phyloP scores from a whole-genome alignment of 2,113 vertebrate species.

The Rhipidura dahli region DNA sequence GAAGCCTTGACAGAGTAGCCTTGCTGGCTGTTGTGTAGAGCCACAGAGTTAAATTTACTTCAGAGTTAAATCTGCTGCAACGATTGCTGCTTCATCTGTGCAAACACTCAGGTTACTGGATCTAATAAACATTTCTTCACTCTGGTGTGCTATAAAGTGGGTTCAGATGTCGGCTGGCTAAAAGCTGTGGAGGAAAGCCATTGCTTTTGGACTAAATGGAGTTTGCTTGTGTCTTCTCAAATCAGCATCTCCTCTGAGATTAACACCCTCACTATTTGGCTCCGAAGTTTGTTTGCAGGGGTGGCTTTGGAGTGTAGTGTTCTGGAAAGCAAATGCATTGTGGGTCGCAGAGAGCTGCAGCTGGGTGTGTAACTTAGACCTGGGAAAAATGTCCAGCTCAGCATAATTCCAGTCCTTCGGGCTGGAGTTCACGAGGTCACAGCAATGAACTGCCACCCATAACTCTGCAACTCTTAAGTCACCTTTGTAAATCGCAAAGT shows the following conservation, averaged over 20 bases:
- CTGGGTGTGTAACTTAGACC: background rate
- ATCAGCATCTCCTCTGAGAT: slow-evolving; percentile 20
- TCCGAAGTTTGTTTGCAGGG: background rate
- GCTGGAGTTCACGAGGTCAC: background rate
- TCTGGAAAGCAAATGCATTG: background rate
- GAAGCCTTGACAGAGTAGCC: slow-evolving; percentile 5
- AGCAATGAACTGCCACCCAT: background rate
- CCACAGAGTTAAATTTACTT: slow-evolving; percentile 24
- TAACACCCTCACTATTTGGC: background rate
- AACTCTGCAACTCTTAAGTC: background rate
- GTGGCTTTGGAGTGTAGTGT: background rate
- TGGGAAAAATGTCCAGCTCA: background rate
- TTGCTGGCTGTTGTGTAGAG: slow-evolving; percentile 10
- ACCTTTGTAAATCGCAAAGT: background rate
- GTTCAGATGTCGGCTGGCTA: slow-evolving; percentile 9
- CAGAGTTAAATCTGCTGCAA: slow-evolving; percentile 37
- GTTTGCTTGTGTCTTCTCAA: slow-evolving; percentile 47
- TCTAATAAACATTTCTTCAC: slow-evolving; percentile 61
- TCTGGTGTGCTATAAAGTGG: slow-evolving; percentile 40
- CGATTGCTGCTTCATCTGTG: slow-evolving; percentile 42
- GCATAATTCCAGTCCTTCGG: background rate
- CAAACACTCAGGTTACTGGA: slow-evolving; percentile 35
- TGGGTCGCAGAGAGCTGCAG: background rate
- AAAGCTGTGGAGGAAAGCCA: background rate
- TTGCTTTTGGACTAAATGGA: background rate